phyloP scores from a whole-genome alignment of 37 sponge, comb jelly and placozoan species.

The Cliona cf. orientalis region DNA sequence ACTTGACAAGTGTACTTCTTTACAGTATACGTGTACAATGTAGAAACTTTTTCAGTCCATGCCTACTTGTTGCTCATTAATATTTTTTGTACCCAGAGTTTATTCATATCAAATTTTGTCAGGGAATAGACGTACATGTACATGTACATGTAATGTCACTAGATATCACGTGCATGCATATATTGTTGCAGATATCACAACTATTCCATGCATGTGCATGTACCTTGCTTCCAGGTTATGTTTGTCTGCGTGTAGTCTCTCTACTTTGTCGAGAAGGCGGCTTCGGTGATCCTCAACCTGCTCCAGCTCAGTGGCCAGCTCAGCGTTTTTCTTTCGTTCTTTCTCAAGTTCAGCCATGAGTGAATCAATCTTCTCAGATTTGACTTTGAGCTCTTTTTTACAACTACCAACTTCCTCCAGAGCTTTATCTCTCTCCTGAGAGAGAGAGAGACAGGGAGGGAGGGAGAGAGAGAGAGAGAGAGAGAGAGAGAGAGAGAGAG shows the following conservation, averaged over 20 bases:
- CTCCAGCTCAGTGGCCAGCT: conserved; percentile 22
- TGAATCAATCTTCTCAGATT: conserved; percentile 1
- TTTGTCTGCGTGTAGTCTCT: conserved; percentile 81
- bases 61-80: too few relatives aligned
- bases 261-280: conserved; percentile 68
- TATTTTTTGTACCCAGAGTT: too few relatives aligned
- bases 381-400: conserved; percentile 20
- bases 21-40: too few relatives aligned
- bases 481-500: conserved; percentile 41
- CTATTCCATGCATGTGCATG: background rate
- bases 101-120: background rate
- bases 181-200: background rate
- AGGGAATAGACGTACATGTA: background rate
- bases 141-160: background rate
- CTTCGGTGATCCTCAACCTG: conserved; percentile 46
- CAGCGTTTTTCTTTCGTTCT: background rate
- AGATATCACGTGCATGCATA: background rate
- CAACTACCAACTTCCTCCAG: conserved; percentile 27
- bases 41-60: too few relatives aligned
- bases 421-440: conserved; percentile 41
- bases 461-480: conserved; percentile 34
- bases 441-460: background rate
- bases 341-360: conserved; percentile 26
- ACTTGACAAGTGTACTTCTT: too few relatives aligned
- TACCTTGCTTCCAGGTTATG: conserved; percentile 71